A percentile compares a stretch with the other conserved stretches of the same genome.
These are phyloP conservation scores for Pogonomyrmex barbatus DNA, from an alignment of 1,140 invertebrate genomes.

Conservation along the genomic window DNA sequence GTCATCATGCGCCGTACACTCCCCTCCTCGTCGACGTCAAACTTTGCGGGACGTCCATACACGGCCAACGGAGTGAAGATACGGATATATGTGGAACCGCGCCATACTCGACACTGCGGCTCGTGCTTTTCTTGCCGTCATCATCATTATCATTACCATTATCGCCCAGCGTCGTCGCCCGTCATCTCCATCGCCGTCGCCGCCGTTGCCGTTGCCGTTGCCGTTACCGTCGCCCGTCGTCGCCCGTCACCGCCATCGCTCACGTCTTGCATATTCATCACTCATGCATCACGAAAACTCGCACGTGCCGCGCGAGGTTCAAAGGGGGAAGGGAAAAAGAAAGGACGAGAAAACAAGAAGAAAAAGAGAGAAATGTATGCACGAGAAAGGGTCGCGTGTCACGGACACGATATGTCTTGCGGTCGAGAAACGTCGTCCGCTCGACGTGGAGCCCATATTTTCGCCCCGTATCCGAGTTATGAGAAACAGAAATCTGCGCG, in stretches of 20 bases:
- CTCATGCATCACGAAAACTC: constrained; percentile 48
- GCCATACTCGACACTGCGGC: neutral
- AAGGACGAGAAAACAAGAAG: constrained; percentile 3
- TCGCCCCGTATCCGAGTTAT: constrained; percentile 19
- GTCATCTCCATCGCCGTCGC: neutral
- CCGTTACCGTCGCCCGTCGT: constrained; percentile 9
- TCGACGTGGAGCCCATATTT: constrained; percentile 23
- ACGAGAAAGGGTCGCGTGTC: constrained; percentile 21
- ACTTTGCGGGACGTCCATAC: constrained; percentile 71
- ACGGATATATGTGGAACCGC: constrained; percentile 15
- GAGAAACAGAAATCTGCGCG: constrained; percentile 22
- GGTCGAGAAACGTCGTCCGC: constrained; percentile 13
- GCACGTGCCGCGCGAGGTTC: constrained; percentile 28
- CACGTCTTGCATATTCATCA: constrained; percentile 54
- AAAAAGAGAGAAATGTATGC: neutral
- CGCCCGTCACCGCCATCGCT: constrained; percentile 29
- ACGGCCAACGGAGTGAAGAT: constrained; percentile 33
- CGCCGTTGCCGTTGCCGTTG: neutral
- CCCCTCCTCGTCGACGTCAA: constrained; percentile 74
- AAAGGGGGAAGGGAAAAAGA: neutral
- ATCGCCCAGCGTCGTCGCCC: constrained; percentile 26
- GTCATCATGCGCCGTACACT: constrained; percentile 65
- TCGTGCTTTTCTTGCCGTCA: constrained; percentile 54
- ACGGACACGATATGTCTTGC: constrained; percentile 16
- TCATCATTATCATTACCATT: constrained; percentile 65